Base-by-base conservation (phyloP, 2,113 vertebrate species). In the Phyllostomus hastatus region DNA sequence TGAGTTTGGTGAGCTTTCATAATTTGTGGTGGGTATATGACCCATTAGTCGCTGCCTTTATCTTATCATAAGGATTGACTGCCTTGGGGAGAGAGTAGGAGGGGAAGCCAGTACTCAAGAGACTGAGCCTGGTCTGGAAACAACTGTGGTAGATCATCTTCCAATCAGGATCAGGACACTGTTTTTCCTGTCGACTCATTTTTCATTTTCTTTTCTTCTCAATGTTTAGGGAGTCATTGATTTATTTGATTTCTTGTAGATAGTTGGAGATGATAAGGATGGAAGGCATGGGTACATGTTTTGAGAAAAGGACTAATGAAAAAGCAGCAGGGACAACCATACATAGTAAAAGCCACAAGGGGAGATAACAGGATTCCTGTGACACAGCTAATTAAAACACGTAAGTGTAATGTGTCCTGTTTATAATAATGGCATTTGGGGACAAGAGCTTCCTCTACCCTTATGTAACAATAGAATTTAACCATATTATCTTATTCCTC, bases 1-100 rank as follows among this genome's bases (percentile, higher is more conserved):
- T 72, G 5, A 88, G 48, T 93, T 92, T 83, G 66, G 69, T 94
- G 54, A 92, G 15, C 87, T 97, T 96, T 92, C 88, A 64, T 91
- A 97, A 92, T 46, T 50, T 97, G 91, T 96, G 86, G 48, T n/a
- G 84, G 79, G 10, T 33, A 35, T 67, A 35, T 38, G 81, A 93
- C 33, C 76, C 57, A 67, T 64, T 52, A 24, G 12, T 75, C 19
- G 2, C 73, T n/a, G 38, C 61, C 41, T 96, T 90, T 93, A 87
- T 83, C 69, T 95, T 84, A 76, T 41, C 57, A n/a, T 14, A 89
- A 54, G 57, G 75, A 67, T 57, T 48, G 91, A 84, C 76, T 70
- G 76, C 61, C 78, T 88, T 73, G 70, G 87, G 64, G 61, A 88
- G 9, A 7, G 75, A 83, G 38, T 11, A 43, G 78, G 31, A 73